A percentile compares a stretch with the other conserved stretches of the same genome.
Evolutionary conservation across 2,888 invertebrate genomes (phyloP).

Genomic region (Minunthozetes semirufus): DNA sequence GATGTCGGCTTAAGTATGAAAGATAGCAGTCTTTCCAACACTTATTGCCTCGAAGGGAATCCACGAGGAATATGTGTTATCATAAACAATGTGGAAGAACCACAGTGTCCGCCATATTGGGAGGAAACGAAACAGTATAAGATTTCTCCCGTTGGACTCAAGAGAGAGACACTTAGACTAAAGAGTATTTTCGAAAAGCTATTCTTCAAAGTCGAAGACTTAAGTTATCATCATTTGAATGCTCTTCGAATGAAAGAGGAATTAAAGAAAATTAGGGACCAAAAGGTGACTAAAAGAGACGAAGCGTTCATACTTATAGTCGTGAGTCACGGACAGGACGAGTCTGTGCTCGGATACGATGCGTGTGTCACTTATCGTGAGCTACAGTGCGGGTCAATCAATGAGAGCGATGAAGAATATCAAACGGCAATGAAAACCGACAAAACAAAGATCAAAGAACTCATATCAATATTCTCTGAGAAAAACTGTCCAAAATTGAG

Average conservation of each 20-base stretch:
- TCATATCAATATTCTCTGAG: not conserved
- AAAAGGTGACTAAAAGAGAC: not conserved
- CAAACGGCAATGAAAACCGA: not conserved
- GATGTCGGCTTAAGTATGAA: not conserved
- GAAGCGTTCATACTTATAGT: not conserved
- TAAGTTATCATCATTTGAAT: not conserved
- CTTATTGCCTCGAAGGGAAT: not conserved
- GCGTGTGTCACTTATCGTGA: not conserved
- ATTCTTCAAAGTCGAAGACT: not conserved
- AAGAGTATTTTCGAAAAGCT: not conserved
- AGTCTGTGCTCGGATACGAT: not conserved
- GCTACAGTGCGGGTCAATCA: not conserved
- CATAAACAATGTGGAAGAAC: not conserved
- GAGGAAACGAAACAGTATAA: no score
- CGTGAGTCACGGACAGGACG: not conserved
- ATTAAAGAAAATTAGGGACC: not conserved
- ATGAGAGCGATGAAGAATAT: not conserved
- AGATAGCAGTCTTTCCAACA: not conserved
- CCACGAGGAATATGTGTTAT: slow-evolving; percentile 7
- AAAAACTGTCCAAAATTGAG: not conserved
- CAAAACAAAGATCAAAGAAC: not conserved
- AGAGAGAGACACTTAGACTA: not conserved
- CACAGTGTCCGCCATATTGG: no score
- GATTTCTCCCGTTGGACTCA: not conserved
- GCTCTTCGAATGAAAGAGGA: not conserved